Evolutionary conservation across 2,888 invertebrate genomes (phyloP), one percentile per base, ranked within the genome.

Genomic region (Pterobdella sp.): DNA sequence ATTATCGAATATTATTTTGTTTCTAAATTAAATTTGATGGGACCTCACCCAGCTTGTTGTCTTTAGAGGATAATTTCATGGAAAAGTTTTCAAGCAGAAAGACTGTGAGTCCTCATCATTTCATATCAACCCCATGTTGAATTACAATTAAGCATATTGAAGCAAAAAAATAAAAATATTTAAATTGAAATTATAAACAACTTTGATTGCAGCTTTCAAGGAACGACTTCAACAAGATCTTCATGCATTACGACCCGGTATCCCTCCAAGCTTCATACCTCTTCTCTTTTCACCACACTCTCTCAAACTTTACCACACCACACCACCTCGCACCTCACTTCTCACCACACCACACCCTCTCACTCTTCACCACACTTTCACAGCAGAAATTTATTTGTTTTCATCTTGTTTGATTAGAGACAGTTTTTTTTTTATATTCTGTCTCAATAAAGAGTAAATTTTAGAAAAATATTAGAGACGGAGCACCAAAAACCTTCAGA

Each of bases 221-320:
- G 29, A 26, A 36, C 10, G 71, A 74, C 26, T 74, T 74, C 71
- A 71, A 74, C 65, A 71, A 70, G 32, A 74, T 74, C 36, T 74
- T 74, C 71, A 70, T 66, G 74, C 74, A 74, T 64, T 74, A 74
- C 66, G 74, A 74, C 32, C 74, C 74, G 49, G 74, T 74, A 42
- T n/a, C n/a, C n/a, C n/a, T n/a, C n/a, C n/a, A n/a, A n/a, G n/a
- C n/a, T n/a, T n/a, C n/a, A n/a, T n/a, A n/a, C n/a, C n/a, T n/a
- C n/a, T n/a, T n/a, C n/a, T n/a, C n/a, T n/a, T n/a, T n/a, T n/a
- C n/a, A n/a, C n/a, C n/a, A n/a, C n/a, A n/a, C n/a, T n/a, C n/a
- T n/a, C n/a, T n/a, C n/a, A n/a, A n/a, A n/a, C n/a, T n/a, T n/a
- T n/a, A n/a, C n/a, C n/a, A n/a, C n/a, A n/a, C n/a, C n/a, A n/a